Percentiles rank a stretch among this genome's conserved stretches.
Conservation (phyloP, 35 echinoderm and acorn worm genomes). For the Diadema setosum region DNA sequence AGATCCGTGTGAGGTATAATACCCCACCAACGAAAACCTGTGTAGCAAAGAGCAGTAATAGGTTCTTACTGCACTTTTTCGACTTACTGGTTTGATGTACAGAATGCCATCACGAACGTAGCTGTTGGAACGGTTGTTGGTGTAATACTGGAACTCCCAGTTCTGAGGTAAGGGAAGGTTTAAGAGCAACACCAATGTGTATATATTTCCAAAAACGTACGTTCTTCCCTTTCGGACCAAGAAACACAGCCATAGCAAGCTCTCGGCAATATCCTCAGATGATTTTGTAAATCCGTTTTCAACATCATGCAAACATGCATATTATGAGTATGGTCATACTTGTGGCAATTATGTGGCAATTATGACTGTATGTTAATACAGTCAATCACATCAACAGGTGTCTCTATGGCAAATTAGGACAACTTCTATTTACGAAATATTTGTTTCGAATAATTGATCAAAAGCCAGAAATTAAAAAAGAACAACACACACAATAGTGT, state of each 20-base stretch:
- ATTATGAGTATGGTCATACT: background rate
- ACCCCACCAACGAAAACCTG: no score
- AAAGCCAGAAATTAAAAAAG: no score
- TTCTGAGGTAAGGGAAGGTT: conserved; percentile 37
- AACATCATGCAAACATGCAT: background rate
- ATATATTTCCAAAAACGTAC: background rate
- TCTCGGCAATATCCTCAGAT: background rate
- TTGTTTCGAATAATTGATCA: no score
- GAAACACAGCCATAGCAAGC: background rate
- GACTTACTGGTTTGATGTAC: conserved; percentile 79
- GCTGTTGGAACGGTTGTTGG: conserved; percentile 75
- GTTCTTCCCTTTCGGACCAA: background rate
- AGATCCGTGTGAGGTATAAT: no score
- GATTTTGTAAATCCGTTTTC: background rate
- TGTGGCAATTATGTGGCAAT: no score
- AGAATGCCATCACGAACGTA: conserved; percentile 51
- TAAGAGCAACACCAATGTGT: background rate
- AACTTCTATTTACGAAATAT: no score
- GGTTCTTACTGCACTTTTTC: background rate
- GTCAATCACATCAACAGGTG: no score
- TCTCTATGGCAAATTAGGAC: no score
- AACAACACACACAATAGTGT: no score
- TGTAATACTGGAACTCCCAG: conserved; percentile 95
- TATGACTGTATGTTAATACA: no score
- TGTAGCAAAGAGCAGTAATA: background rate